A percentile compares a stretch with the other conserved stretches of the same genome.
These are phyloP conservation scores for Syrrhaptes paradoxus DNA, from an alignment of 2,113 vertebrate genomes.

Conservation along the genomic window DNA sequence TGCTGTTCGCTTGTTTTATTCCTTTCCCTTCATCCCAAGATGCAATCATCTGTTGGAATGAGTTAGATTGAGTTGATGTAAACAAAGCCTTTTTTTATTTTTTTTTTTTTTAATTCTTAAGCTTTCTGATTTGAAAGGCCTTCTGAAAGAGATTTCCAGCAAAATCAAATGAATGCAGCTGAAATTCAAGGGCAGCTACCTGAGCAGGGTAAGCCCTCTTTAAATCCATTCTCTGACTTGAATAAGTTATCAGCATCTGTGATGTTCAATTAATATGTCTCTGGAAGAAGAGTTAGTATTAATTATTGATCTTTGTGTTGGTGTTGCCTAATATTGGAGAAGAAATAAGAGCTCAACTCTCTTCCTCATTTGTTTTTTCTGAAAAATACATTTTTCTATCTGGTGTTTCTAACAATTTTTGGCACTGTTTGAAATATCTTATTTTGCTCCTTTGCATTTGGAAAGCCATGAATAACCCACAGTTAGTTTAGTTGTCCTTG, in stretches of 20 bases:
- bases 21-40: not conserved
- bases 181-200: not conserved
- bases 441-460: not conserved
- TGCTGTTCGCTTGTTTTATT: not conserved
- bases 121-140: slow-evolving; percentile 75
- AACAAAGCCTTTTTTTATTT: not conserved
- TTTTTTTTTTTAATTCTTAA: not conserved
- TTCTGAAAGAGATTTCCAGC: slow-evolving; percentile 77
- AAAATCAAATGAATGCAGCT: slow-evolving; percentile 59
- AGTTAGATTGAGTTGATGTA: not conserved
- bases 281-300: not conserved
- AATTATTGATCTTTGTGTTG: not conserved
- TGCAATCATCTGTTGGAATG: not conserved
- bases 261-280: not conserved
- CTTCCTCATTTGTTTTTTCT: not conserved
- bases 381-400: not conserved
- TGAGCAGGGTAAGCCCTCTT: slow-evolving; percentile 6
- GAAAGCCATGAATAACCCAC: not conserved
- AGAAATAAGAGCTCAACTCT: not conserved
- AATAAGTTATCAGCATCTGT: not conserved
- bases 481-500: not conserved
- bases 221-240: not conserved
- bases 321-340: not conserved
- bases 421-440: not conserved
- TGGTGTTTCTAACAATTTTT: not conserved